Evolutionary conservation across 1,140 invertebrate species (phyloP), one percentile per base, ranked within the genome.

Genomic region (Caerostris extrusa): DNA sequence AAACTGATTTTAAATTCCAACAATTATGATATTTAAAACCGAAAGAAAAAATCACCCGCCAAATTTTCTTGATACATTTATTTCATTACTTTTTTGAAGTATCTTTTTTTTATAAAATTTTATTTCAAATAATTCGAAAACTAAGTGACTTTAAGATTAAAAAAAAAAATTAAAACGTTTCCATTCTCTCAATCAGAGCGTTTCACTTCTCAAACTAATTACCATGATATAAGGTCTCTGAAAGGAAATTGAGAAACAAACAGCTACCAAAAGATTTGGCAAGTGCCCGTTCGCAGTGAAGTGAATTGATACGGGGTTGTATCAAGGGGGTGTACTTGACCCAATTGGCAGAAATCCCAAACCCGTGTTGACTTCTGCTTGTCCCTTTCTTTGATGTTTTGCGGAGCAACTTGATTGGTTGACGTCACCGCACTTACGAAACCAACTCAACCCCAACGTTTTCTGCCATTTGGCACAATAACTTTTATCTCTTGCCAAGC

Each of bases 261-360:
- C 71, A 77, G 34, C 8, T 3, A 50, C 50, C 71, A 77, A 50
- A 53, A 77, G 71, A 77, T 77, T 77, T 77, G 71, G 50, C 71
- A 77, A 50, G 34, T 50, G 34, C 53, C 50, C 34, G 0, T 77
- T 77, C 3, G 50, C 34, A 77, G 34, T 50, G 71, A 77, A 77
- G 50, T 53, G 61, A 64, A 64, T 14, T 64, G 50, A 77, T 34
- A 77, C 34, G 10, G 71, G 71, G 71, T 12, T 4, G 71, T 77
- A 5, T 50, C 8, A 77, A 50, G 61, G 14, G 71, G 71, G 71
- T 77, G 50, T 77, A 77, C 71, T 77, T 77, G 71, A 77, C 71
- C 71, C 34, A 77, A 50, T 77, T 77, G 71, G 71, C 71, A 77
- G 71, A 50, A 50, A 77, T 77, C 71, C 71, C 71, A 77, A 77